Conservation (phyloP, 23 tunicate genomes). For the Aplidium turbinatum region DNA sequence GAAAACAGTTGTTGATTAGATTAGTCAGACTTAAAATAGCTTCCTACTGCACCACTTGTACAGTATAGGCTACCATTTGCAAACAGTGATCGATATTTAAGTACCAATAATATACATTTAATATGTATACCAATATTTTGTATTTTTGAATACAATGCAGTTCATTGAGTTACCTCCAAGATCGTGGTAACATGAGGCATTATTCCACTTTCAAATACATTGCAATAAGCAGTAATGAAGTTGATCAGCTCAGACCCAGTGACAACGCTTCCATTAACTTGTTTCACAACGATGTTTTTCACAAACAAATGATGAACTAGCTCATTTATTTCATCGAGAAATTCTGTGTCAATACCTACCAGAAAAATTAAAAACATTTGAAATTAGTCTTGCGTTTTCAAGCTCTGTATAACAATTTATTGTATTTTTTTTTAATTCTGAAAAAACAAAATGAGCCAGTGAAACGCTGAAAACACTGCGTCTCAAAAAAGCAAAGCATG, state of each 20-base stretch:
- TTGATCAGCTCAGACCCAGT: slow-evolving; percentile 11
- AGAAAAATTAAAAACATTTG: too few species aligned
- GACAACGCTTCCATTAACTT: slow-evolving; percentile 5
- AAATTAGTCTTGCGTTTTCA: not conserved
- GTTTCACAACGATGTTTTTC: slow-evolving; percentile 3
- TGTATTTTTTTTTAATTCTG: too few species aligned
- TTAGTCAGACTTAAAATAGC: too few species aligned
- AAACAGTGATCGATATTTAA: too few species aligned
- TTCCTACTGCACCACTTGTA: too few species aligned
- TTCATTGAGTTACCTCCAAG: not conserved
- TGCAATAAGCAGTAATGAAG: not conserved
- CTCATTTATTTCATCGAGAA: not conserved
- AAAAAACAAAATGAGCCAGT: too few species aligned
- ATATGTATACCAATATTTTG: too few species aligned
- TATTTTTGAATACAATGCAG: too few species aligned
- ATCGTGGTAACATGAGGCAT: not conserved
- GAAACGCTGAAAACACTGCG: not conserved
- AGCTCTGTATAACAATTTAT: not conserved
- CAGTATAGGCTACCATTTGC: too few species aligned
- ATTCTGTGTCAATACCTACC: slow-evolving; percentile 7
- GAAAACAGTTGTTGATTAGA: too few species aligned
- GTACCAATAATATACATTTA: too few species aligned
- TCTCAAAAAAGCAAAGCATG: not conserved
- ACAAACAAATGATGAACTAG: not conserved
- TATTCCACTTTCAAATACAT: not conserved